Evolutionary conservation across 2,113 vertebrate species (phyloP), one percentile per base, ranked within the genome.

Genomic region (Athene noctua): DNA sequence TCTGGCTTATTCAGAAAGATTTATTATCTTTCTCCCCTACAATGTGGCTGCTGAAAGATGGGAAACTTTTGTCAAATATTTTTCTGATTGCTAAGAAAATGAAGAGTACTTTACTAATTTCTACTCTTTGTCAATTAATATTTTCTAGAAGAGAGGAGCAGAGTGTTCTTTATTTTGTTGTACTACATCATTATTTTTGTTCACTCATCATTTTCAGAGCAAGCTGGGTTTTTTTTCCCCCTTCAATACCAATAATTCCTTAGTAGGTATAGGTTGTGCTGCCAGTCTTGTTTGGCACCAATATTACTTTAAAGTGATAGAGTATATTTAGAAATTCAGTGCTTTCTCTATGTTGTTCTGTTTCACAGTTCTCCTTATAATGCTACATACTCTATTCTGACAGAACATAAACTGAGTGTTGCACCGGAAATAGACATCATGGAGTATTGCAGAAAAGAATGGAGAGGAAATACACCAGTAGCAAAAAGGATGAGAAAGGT

Each of bases 401-500:
- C 97, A 99, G 97, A 98, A 88, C 70, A 79, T 92, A 97, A 98
- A 97, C 92, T 97, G 55, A 99, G 99, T 78, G 93, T 99, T 94
- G 98, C 98, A 42, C 98, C 98, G 12, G 98, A 98, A 80, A 95
- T 99, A 97, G 99, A 99, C 36, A 98, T 99, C 75, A 97, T 99
- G 98, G 98, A 98, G 30, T 99, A 99, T 91, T 99, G 99, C 90
- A 98, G 98, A 94, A 98, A 97, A 71, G 99, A 99, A 94, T 99
- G 99, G 99, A 98, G 98, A 96, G 99, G 99, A 94, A 98, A 98
- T 70, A 99, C 99, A 10, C 97, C 98, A 85, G 99, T 98, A 97
- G 99, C 99, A 75, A 97, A 97, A 49, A 98, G 97, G 55, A 99
- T 99, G 96, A 99, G 97, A 97, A 99, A 99, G 99, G 99, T 99